These are phyloP conservation scores for Anableps anableps DNA, from an alignment of 2,797 vertebrate species.

Conservation along the genomic window DNA sequence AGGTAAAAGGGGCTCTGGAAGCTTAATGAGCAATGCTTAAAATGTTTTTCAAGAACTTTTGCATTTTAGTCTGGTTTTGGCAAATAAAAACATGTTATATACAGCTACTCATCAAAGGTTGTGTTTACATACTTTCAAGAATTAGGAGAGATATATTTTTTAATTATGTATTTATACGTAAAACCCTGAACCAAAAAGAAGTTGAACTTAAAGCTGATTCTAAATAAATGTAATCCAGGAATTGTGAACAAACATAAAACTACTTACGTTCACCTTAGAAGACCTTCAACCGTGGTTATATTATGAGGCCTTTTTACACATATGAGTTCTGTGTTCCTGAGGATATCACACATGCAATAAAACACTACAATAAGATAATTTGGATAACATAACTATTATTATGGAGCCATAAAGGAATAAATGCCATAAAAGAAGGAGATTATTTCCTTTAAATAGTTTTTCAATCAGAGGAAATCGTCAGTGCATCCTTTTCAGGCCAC, in stretches of 20 bases:
- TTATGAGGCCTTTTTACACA: not conserved
- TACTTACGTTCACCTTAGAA: not conserved
- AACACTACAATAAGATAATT: conserved; percentile 10
- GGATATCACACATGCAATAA: conserved; percentile 51
- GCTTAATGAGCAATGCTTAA: not conserved
- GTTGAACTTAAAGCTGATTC: not conserved
- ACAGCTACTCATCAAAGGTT: not conserved
- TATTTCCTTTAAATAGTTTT: conserved; percentile 18
- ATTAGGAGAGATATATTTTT: not conserved
- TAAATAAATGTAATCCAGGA: not conserved
- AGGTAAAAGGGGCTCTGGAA: not conserved
- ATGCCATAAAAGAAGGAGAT: conserved; percentile 14
- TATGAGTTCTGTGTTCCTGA: conserved; percentile 58
- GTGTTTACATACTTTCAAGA: not conserved
- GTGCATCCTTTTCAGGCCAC: conserved; percentile 19
- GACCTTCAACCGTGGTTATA: not conserved
- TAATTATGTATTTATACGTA: not conserved
- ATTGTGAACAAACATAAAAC: not conserved
- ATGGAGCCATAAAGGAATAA: conserved; percentile 11
- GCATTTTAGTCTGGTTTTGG: not conserved
- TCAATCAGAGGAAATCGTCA: conserved; percentile 24
- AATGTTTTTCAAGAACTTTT: not conserved
- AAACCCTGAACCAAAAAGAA: not conserved
- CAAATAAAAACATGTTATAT: not conserved
- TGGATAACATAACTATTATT: conserved; percentile 14